A percentile compares a stretch with the other conserved stretches of the same genome.
Conservation (phyloP, 2,888 invertebrate genomes). For the Azorinus chamasolen region DNA sequence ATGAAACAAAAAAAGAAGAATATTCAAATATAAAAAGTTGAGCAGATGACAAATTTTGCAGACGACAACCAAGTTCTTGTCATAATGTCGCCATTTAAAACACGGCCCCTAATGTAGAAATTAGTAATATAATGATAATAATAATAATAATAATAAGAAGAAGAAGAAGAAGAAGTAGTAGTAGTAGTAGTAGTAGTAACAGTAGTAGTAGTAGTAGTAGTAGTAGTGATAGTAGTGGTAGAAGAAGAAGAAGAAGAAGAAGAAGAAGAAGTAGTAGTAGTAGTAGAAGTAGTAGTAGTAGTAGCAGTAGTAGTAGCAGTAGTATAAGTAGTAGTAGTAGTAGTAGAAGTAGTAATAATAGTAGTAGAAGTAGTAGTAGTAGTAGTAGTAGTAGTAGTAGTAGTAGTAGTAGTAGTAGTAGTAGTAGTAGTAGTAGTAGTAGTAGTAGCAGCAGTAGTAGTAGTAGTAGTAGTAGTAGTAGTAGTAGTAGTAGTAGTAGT, state of each 20-base stretch:
- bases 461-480: conserved; percentile 27
- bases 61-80: no score
- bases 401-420: conserved; percentile 17
- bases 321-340: no score
- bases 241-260: no score
- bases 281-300: conserved; percentile 19
- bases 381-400: conserved; percentile 17
- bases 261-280: conserved; percentile 17
- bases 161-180: conserved; percentile 18
- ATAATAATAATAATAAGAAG: conserved; percentile 9
- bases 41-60: no score
- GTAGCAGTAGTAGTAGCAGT: conserved; percentile 19
- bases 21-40: no score
- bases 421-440: conserved; percentile 19
- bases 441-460: conserved; percentile 19
- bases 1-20: no score
- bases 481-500: conserved; percentile 18
- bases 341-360: conserved; percentile 20
- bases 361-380: conserved; percentile 21
- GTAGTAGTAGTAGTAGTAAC: conserved; percentile 15
- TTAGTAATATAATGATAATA: conserved; percentile 13
- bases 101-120: no score
- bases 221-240: no score
- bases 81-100: no score
- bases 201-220: conserved; percentile 24